Evolutionary conservation across 1,140 invertebrate species (phyloP), one percentile per base, ranked within the genome.

Genomic region (Lysiphlebus fabarum): DNA sequence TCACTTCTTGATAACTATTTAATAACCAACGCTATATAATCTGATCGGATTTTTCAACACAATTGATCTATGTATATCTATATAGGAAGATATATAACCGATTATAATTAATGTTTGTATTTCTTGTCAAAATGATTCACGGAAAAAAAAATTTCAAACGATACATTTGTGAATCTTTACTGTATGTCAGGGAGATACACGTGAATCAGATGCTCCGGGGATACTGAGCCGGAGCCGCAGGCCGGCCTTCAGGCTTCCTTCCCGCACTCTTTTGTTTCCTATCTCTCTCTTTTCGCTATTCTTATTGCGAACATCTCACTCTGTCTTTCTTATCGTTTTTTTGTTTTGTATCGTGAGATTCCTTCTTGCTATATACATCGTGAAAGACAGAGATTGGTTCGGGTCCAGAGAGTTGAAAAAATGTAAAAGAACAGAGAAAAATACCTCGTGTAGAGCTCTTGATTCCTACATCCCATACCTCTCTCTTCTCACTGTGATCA

Each of bases 241-340:
- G 76, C 77, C 75, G 76, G 75, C 77, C 77, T 77, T 71, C 76
- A 74, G 75, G 77, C 75, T 71, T 75, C 75, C 76, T 74, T 73
- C 67, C 65, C 59, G 58, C 50, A 58, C 62, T 63, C 63, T 62
- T 58, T 43, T n/a, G n/a, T n/a, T n/a, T n/a, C n/a, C 59, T 50
- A 54, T 59, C 65, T 60, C 56, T 45, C 55, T 57, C 44, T 59
- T 56, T 51, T 57, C 65, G 55, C 49, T n/a, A 45, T 50, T 40
- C 63, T 53, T 57, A 62, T 47, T 12, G 40, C 58, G 36, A 62
- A 50, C 62, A 56, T 56, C 59, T 26, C 17, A 26, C 17, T 26
- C 17, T 26, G 4, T 26, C 17, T 26, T 26, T 26, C 17, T 26
- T 26, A 26, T 26, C 17, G 17, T 26, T 26, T 26, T 26, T 17